Conservation (phyloP, 2,888 invertebrate species). For the Nomada fucata region DNA sequence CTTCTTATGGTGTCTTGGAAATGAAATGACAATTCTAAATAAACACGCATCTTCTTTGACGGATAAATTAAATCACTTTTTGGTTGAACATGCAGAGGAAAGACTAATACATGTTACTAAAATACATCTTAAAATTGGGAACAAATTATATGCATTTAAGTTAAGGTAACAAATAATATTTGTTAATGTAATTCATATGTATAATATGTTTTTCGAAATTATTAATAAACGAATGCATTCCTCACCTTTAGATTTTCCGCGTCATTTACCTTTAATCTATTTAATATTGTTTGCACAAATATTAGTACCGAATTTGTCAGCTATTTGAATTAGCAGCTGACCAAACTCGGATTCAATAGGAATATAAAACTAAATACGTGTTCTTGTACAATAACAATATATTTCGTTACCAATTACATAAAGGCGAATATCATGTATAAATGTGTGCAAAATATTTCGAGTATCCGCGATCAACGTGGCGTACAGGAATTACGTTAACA, state of each 20-base stretch:
- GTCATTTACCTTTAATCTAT: not conserved
- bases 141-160: slow-evolving; percentile 88
- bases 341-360: not conserved
- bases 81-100: slow-evolving; percentile 81
- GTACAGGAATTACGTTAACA: slow-evolving; percentile 36
- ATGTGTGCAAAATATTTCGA: slow-evolving; percentile 50
- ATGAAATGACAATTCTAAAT: slow-evolving; percentile 86
- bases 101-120: slow-evolving; percentile 85
- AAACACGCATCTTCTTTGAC: slow-evolving; percentile 85
- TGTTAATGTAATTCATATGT: not conserved
- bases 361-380: slow-evolving; percentile 14
- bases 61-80: slow-evolving; percentile 81
- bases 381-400: slow-evolving; percentile 60
- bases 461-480: slow-evolving; percentile 65
- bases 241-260: not conserved
- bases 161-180: slow-evolving; percentile 79
- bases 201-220: slow-evolving; percentile 1
- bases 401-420: slow-evolving; percentile 60
- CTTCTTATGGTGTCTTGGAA: slow-evolving; percentile 91
- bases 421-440: slow-evolving; percentile 57
- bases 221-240: too few relatives aligned
- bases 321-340: too few relatives aligned
- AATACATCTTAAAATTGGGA: slow-evolving; percentile 90
- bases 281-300: too few relatives aligned
- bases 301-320: too few relatives aligned